These are phyloP conservation scores for Sphaerodactylus townsendi DNA, from an alignment of 2,113 vertebrate species.

Conservation along the genomic window DNA sequence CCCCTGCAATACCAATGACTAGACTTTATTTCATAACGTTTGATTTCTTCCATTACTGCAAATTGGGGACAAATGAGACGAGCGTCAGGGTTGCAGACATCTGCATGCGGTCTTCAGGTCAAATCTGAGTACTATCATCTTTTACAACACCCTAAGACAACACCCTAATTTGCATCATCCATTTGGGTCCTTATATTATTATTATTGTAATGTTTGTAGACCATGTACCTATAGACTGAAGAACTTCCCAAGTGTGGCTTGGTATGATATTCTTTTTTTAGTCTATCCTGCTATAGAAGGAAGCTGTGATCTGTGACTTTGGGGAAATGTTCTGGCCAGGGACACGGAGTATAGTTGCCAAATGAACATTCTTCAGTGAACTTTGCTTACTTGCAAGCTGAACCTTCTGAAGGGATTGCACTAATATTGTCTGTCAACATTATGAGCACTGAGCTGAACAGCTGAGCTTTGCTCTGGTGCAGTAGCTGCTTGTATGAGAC, in stretches of 20 bases:
- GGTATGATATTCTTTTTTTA: not conserved
- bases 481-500: too few species aligned
- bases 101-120: not conserved
- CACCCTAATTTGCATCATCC: not conserved
- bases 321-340: not conserved
- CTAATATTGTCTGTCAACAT: too few species aligned
- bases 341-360: too few species aligned
- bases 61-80: not conserved
- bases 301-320: not conserved
- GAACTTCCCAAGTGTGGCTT: not conserved
- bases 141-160: not conserved
- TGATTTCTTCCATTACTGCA: not conserved
- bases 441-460: too few species aligned
- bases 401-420: too few species aligned
- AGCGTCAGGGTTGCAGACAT: not conserved
- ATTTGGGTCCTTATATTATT: not conserved
- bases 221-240: not conserved
- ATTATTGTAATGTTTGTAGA: too few species aligned
- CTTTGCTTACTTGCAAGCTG: too few species aligned
- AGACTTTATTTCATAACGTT: not conserved
- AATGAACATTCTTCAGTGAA: too few species aligned
- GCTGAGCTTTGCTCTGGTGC: too few species aligned
- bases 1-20: too few species aligned
- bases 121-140: not conserved
- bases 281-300: not conserved